Conservation (phyloP, 53 echinoderm and acorn worm species). For the Holothuria leucospilota region DNA sequence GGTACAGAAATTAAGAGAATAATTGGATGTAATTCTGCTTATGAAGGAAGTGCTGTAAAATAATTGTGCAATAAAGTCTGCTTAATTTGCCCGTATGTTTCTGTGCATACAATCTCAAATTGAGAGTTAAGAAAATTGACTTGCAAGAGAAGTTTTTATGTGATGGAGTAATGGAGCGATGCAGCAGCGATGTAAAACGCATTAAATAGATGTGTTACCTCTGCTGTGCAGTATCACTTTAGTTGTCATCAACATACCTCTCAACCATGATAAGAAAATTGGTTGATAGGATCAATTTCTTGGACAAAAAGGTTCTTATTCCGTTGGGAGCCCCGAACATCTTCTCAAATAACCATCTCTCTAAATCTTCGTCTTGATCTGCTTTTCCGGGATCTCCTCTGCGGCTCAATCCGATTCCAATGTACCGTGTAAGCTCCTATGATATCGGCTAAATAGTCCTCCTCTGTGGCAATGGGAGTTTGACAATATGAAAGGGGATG, state of each 20-base stretch:
- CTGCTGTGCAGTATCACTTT: slow-evolving; percentile 32
- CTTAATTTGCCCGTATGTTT: too few species aligned
- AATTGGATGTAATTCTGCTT: too few species aligned
- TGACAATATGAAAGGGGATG: slow-evolving; percentile 43
- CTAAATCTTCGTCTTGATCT: slow-evolving; percentile 21
- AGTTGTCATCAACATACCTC: slow-evolving; percentile 45
- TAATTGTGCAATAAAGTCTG: too few species aligned
- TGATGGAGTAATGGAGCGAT: slow-evolving; percentile 30
- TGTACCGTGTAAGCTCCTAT: slow-evolving; percentile 45
- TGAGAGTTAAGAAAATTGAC: slow-evolving; percentile 30
- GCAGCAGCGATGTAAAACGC: slow-evolving; percentile 32
- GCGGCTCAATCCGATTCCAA: slow-evolving; percentile 47
- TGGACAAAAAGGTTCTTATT: slow-evolving; percentile 52
- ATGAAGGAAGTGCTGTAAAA: too few species aligned
- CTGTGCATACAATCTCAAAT: not conserved
- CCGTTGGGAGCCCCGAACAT: slow-evolving; percentile 32
- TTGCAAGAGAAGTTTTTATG: slow-evolving; percentile 46
- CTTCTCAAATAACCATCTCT: slow-evolving; percentile 40
- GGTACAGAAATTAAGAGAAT: too few species aligned
- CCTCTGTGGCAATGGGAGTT: slow-evolving; percentile 45
- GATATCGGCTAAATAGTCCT: slow-evolving; percentile 39
- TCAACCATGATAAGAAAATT: slow-evolving; percentile 49
- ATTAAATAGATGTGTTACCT: slow-evolving; percentile 44
- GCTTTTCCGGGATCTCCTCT: slow-evolving; percentile 29
- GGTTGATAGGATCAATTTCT: slow-evolving; percentile 53